Conservation (phyloP, 1,140 invertebrate species). For the Lamellibrachia luymesi region DNA sequence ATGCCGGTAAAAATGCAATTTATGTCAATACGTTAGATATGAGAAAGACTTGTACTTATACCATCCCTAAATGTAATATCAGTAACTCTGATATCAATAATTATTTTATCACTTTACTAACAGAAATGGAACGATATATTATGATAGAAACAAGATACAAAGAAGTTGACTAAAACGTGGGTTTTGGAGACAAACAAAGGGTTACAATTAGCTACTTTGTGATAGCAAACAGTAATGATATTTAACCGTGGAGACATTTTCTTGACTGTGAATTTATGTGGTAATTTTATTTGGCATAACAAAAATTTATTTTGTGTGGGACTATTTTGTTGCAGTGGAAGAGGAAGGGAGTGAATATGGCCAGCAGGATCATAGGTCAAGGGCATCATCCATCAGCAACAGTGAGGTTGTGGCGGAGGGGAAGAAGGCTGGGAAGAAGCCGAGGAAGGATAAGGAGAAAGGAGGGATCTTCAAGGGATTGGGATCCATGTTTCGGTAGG, state of each 20-base stretch:
- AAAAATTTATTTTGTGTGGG: neutral
- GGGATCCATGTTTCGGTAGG: conserved; percentile 69
- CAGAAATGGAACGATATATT: no score
- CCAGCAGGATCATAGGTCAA: conserved; percentile 65
- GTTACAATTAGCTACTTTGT: neutral
- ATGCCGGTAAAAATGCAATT: no score
- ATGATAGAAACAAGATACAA: no score
- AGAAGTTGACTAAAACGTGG: no score
- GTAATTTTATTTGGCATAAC: neutral
- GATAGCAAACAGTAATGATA: neutral
- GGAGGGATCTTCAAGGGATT: conserved; percentile 72
- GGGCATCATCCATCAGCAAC: conserved; percentile 54
- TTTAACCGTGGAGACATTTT: neutral
- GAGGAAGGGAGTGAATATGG: conserved; percentile 58
- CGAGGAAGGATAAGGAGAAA: conserved; percentile 65
- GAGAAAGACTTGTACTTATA: no score
- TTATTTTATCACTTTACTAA: no score
- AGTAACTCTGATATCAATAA: no score
- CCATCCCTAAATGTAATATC: no score
- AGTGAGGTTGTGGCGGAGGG: conserved; percentile 29
- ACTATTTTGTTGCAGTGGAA: conserved; percentile 53
- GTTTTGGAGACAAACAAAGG: neutral
- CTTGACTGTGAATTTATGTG: neutral
- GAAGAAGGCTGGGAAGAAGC: conserved; percentile 59
- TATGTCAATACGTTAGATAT: no score